Conservation (phyloP, 2,888 invertebrate genomes). For the Andrena dorsata region DNA sequence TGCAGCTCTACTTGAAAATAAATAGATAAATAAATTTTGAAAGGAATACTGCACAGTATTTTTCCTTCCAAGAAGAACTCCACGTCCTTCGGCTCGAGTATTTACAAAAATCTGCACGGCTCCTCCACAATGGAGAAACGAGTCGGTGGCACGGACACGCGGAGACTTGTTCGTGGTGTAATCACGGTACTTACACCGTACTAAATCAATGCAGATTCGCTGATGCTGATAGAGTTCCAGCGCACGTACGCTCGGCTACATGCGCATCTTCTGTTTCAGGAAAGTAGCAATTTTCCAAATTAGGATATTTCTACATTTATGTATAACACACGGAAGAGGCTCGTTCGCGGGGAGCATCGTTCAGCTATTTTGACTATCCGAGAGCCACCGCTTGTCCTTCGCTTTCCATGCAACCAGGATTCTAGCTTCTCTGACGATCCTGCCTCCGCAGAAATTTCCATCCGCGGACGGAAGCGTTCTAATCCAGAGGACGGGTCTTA, state of each 20-base stretch:
- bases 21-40: too few species aligned
- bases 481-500: background rate
- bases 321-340: background rate
- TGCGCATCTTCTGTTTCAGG: conserved; percentile 11
- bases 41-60: too few species aligned
- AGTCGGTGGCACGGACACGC: conserved; percentile 4
- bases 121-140: conserved; percentile 10
- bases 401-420: background rate
- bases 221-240: conserved; percentile 27
- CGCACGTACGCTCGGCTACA: background rate
- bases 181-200: conserved; percentile 33
- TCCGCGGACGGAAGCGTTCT: background rate
- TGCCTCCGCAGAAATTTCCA: too few species aligned
- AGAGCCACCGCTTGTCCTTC: background rate
- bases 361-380: background rate
- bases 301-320: conserved; percentile 40
- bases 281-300: conserved; percentile 39
- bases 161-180: conserved; percentile 18
- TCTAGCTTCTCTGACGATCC: too few species aligned
- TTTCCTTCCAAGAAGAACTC: too few species aligned
- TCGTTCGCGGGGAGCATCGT: background rate
- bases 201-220: conserved; percentile 40
- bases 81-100: background rate
- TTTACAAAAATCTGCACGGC: conserved; percentile 7
- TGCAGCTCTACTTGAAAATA: too few species aligned